A percentile compares a stretch with the other conserved stretches of the same genome.
These are phyloP conservation scores for Pollenia griseotomentosa DNA, from an alignment of 2,888 invertebrate species.

Conservation along the genomic window DNA sequence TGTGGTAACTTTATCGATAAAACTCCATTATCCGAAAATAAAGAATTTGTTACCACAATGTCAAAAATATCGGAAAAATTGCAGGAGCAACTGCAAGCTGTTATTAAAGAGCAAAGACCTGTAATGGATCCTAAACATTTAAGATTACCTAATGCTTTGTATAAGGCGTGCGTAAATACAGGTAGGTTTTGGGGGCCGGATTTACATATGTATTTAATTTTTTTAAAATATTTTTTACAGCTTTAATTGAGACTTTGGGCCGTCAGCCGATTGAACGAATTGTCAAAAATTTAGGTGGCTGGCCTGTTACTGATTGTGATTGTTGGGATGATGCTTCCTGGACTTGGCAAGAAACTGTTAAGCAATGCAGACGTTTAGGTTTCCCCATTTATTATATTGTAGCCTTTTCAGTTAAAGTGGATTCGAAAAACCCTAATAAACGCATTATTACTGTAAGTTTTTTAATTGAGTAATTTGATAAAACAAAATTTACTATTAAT, in stretches of 20 bases:
- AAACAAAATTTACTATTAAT: not conserved
- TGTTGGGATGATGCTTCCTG: constrained; percentile 89
- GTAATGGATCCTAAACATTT: constrained; percentile 83
- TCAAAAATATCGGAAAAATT: constrained; percentile 84
- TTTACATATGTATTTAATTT: not conserved
- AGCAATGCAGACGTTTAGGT: constrained; percentile 91
- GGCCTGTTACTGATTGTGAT: constrained; percentile 94
- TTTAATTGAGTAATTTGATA: not conserved
- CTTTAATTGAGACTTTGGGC: constrained; percentile 92
- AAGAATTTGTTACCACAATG: constrained; percentile 84
- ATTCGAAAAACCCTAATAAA: constrained; percentile 94
- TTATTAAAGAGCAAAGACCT: constrained; percentile 82
- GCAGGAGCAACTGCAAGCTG: constrained; percentile 83
- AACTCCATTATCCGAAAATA: constrained; percentile 90
- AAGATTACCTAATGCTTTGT: constrained; percentile 83
- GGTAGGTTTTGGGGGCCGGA: constrained; percentile 76
- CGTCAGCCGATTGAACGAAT: constrained; percentile 89
- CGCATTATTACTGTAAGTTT: constrained; percentile 92
- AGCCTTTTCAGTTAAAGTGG: constrained; percentile 94
- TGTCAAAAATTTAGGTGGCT: constrained; percentile 92
- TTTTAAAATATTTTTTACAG: constrained; percentile 84
- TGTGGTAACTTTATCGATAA: constrained; percentile 89
- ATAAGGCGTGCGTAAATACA: constrained; percentile 84
- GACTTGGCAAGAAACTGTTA: constrained; percentile 93
- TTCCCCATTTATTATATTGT: constrained; percentile 96